phyloP scores from a whole-genome alignment of 2,113 vertebrate genomes.

The Narcine bancroftii region DNA sequence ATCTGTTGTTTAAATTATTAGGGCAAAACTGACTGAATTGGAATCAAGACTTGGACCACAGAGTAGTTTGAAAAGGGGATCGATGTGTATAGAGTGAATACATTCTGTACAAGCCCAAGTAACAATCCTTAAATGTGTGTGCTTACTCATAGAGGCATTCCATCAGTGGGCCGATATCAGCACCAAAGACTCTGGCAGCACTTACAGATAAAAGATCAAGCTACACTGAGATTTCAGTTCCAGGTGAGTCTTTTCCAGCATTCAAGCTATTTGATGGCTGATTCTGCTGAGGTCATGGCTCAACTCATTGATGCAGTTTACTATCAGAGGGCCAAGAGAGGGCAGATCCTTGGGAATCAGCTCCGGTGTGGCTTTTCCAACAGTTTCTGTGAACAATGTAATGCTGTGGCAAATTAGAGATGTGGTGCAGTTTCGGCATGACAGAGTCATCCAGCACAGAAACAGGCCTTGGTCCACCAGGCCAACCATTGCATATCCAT shows the following conservation, averaged over 20 bases:
- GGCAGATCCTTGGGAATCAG: no score
- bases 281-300: no score
- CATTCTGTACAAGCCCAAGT: neutral
- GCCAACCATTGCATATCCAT: no score
- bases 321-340: no score
- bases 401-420: no score
- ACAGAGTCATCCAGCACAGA: no score
- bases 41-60: neutral
- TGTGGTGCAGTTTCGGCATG: no score
- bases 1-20: neutral
- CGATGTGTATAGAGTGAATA: neutral
- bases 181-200: constrained; percentile 72
- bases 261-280: no score
- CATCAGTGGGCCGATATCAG: constrained; percentile 71
- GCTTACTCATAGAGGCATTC: constrained; percentile 73
- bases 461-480: no score
- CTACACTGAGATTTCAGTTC: constrained; percentile 79
- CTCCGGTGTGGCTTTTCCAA: no score
- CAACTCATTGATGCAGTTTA: no score
- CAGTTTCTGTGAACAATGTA: no score
- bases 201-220: constrained; percentile 83
- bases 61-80: neutral
- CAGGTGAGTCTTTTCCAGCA: constrained; percentile 59
- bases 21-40: neutral
- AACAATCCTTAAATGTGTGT: neutral